phyloP scores from a whole-genome alignment of 2,888 invertebrate genomes.

The Rhabditophanes sp. region DNA sequence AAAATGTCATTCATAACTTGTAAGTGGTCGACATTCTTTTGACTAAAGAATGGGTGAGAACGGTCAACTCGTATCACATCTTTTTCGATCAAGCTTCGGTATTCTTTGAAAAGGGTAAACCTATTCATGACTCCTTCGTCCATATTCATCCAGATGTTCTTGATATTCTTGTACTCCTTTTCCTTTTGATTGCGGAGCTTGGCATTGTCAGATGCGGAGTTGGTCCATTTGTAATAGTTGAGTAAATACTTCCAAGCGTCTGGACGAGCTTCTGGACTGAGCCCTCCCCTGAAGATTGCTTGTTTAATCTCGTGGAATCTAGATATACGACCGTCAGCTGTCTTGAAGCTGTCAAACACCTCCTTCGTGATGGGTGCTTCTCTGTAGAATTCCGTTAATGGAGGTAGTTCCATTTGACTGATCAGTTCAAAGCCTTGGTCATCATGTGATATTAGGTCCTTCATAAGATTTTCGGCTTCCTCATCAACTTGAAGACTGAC shows the following conservation, averaged over 20 bases:
- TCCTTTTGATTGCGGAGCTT: too few relatives aligned
- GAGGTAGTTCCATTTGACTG: conserved; percentile 53
- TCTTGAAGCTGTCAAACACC: conserved; percentile 15
- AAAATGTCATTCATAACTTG: conserved; percentile 70
- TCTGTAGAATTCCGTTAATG: conserved; percentile 54
- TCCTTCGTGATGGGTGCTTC: conserved; percentile 54
- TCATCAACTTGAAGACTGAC: conserved; percentile 48
- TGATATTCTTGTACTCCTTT: conserved; percentile 53
- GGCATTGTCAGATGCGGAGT: conserved; percentile 58
- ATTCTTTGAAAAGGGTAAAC: conserved; percentile 74
- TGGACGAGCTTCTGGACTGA: conserved; percentile 52
- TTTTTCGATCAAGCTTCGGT: too few relatives aligned
- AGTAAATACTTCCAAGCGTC: conserved; percentile 89
- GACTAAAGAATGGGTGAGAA: conserved; percentile 64
- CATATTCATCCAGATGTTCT: conserved; percentile 84
- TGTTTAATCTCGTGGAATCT: conserved; percentile 55
- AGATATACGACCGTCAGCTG: conserved; percentile 14
- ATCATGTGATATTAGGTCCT: conserved; percentile 14
- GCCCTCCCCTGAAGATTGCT: conserved; percentile 67
- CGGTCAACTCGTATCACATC: conserved; percentile 91
- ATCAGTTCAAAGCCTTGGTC: conserved; percentile 41
- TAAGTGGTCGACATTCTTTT: conserved; percentile 54
- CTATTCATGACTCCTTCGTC: conserved; percentile 68
- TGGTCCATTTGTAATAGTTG: conserved; percentile 70
- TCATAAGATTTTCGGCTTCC: conserved; percentile 10